Base-by-base conservation (phyloP, 1,140 invertebrate genomes). In the Eurosta solidaginis region DNA sequence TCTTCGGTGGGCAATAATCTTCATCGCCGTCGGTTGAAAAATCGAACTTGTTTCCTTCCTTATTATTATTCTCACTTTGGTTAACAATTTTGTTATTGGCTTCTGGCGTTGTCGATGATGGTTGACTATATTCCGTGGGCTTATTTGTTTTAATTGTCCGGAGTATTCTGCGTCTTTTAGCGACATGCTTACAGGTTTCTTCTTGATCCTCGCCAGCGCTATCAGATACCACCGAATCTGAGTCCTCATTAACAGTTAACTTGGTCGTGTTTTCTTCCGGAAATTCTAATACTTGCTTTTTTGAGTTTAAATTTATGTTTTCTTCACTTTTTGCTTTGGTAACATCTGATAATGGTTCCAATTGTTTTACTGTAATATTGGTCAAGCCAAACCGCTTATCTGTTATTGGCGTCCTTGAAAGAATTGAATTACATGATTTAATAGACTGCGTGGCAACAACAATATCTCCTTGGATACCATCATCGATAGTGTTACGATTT, bases 211-310 rank as follows among this genome's bases (percentile, higher is more conserved):
- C 86, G 25, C 85, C 80, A 12, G 84, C 86, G 54, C 84, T 88
- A 73, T 87, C 83, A 1, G 81, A 84, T 33, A 88, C 85, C 33
- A 87, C 80, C 3, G 83, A 83, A 78, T 88, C 87, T 0, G 85
- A 87, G 75, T 88, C 83, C 2, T 81, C 79, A 14, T 81, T 78
- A 73, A 12, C 6, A 36, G 7, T 27, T 45, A 17, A 9, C 2
- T 40, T 29, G 22, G 27, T 0, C 27, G 27, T 3, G n/a, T 17
- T 42, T 68, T 17, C 4, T 27, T 42, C 6, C 14, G 40, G 3
- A 33, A 22, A 50, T 40, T 2, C n/a, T n/a, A n/a, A n/a, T n/a
- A n/a, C n/a, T n/a, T n/a, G n/a, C n/a, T n/a, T n/a, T n/a, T n/a
- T n/a, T n/a, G n/a, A n/a, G n/a, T n/a, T n/a, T n/a, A n/a, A n/a